Conservation (phyloP, 2,797 vertebrate species). For the Hypotaenidia okinawae region DNA sequence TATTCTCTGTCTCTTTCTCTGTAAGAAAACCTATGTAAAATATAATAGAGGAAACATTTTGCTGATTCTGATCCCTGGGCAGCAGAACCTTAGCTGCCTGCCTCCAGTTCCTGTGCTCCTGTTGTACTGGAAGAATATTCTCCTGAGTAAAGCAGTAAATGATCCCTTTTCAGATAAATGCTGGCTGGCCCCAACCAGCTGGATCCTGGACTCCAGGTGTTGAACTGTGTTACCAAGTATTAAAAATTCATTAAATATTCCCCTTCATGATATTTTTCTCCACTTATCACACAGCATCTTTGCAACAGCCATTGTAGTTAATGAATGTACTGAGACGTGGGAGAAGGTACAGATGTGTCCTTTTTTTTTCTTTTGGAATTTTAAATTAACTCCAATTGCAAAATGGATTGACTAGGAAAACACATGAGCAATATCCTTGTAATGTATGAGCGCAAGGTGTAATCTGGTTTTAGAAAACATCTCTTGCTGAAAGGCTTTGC, state of each 20-base stretch:
- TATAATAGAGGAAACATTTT: constrained; percentile 6
- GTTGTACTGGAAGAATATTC: neutral
- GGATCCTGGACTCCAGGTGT: neutral
- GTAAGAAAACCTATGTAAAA: neutral
- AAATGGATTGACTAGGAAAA: constrained; percentile 39
- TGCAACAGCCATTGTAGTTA: no score
- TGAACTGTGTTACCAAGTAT: neutral
- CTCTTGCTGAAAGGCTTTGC: neutral
- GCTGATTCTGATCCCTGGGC: constrained; percentile 7
- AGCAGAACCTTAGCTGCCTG: neutral
- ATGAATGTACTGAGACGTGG: neutral
- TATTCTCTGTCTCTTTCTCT: neutral
- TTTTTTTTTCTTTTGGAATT: constrained; percentile 1
- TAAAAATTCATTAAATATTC: neutral
- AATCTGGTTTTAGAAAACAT: constrained; percentile 28
- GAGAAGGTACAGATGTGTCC: neutral
- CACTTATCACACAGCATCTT: no score
- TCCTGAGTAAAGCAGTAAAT: neutral
- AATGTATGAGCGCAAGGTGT: neutral
- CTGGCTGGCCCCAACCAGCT: neutral
- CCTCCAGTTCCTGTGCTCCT: neutral
- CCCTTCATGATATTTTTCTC: neutral
- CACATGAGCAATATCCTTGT: neutral
- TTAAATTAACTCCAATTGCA: neutral
- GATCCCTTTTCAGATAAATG: neutral